Percentiles rank a stretch among this genome's conserved stretches.
Conservation (phyloP, 2,113 vertebrate species). For the Notiomystis cincta region DNA sequence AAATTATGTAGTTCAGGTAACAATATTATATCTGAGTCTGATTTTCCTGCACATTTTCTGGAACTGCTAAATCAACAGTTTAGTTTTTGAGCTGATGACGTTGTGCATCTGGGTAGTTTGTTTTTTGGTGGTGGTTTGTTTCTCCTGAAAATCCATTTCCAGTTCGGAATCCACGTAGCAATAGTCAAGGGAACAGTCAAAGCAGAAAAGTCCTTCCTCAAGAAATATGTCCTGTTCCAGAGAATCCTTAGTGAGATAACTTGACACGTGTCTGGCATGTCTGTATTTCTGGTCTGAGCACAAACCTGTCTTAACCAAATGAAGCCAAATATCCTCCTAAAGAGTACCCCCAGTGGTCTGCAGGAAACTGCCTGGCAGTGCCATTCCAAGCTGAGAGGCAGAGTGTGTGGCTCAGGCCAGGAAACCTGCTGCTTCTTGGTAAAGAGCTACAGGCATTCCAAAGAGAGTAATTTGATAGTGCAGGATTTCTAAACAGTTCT, state of each 20-base stretch:
- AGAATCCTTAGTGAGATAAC: neutral
- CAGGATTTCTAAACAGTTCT: neutral
- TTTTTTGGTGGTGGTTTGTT: neutral
- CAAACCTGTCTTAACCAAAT: neutral
- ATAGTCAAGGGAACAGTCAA: neutral
- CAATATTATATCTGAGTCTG: neutral
- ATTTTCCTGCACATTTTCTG: neutral
- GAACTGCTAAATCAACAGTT: neutral
- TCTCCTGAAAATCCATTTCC: conserved; percentile 19
- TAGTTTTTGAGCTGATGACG: neutral
- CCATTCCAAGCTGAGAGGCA: conserved; percentile 17
- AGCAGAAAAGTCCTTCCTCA: neutral
- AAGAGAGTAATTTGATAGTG: neutral
- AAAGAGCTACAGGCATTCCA: neutral
- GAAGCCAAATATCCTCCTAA: neutral
- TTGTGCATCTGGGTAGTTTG: neutral
- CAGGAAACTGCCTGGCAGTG: conserved; percentile 14
- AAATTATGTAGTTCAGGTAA: neutral
- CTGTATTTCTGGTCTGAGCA: neutral
- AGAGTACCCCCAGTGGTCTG: neutral
- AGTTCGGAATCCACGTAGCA: neutral
- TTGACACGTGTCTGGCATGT: conserved; percentile 10
- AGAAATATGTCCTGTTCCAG: neutral
- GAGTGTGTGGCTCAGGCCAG: conserved; percentile 19
- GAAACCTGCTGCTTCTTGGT: neutral